Base-by-base conservation (phyloP, 37 sponge, comb jelly and placozoan genomes). In the Mnemiopsis leidyi region DNA sequence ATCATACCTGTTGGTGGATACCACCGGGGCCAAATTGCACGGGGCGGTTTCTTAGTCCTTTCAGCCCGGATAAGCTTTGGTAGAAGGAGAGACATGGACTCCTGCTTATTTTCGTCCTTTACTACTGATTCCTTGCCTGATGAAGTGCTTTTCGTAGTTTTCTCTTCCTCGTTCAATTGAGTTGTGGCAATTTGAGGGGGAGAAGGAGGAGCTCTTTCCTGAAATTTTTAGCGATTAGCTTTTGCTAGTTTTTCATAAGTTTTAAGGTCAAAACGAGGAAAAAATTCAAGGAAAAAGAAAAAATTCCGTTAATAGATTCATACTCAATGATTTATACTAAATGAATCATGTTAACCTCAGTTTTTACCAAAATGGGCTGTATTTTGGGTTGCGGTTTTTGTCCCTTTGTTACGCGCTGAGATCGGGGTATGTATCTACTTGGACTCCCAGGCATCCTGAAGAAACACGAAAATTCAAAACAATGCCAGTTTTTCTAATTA, bases 1-100 rank as follows among this genome's bases (percentile, higher is more conserved):
- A n/a, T 71, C n/a, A 23, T 71, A 71, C 75, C 75, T 38, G 90
- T 40, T 1, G 90, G 90, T 20, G 90, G 90, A 28, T 85, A 85
- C 90, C 90, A 85, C 21, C 90, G 32, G 90, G 90, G 90, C 61
- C 40, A 40, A n/a, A 85, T 85, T 5, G 90, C 90, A 36, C 90
- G 39, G 48, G 90, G 90, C 5, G 90, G 90, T 23, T 39, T 85
- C 90, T 85, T 85, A n/a, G 90, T 85, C 48, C 90, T 85, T 61
- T 85, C 90, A 28, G 90, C 90, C 35, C 90, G 38, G 48, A 85
- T 85, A 5, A 85, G 90, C 23, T 85, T 38, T 2, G 90, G 90
- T n/a, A 85, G 48, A n/a, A 85, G 90, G 3, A 38, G 61, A 38
- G 61, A 40, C 40, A 85, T 40, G 1, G 90, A 85, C 90, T 85